A percentile compares a stretch with the other conserved stretches of the same genome.
These are phyloP conservation scores for Urosaurus nigricauda DNA, from an alignment of 2,797 vertebrate species.

Conservation along the genomic window DNA sequence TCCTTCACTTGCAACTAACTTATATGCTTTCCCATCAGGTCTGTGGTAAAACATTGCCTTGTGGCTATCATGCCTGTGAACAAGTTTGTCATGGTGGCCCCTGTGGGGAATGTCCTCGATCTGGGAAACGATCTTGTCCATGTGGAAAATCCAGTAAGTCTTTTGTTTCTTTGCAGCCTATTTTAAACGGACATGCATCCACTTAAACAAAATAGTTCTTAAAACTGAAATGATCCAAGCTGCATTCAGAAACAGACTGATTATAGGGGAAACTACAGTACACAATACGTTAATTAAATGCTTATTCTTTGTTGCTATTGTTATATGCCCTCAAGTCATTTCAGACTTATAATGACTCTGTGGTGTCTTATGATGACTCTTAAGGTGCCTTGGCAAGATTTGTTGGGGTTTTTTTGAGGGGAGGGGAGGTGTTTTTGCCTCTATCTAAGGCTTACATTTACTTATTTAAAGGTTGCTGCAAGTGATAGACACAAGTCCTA, in stretches of 20 bases:
- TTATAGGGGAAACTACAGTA: not conserved
- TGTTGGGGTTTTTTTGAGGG: too few species aligned
- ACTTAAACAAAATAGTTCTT: not conserved
- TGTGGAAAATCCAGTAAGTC: conserved; percentile 91
- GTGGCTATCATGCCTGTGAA: conserved; percentile 94
- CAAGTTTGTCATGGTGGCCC: conserved; percentile 85
- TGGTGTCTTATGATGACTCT: too few species aligned
- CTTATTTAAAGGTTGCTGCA: not conserved
- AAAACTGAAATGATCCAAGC: not conserved
- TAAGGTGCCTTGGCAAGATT: too few species aligned
- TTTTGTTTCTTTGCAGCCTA: not conserved
- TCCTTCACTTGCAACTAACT: conserved; percentile 32
- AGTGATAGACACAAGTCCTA: not conserved
- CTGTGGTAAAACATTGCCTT: conserved; percentile 86
- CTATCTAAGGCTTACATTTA: too few species aligned
- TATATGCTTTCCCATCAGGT: too few species aligned
- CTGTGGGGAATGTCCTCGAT: conserved; percentile 93
- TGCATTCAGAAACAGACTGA: not conserved
- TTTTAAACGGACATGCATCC: not conserved
- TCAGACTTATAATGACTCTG: too few species aligned
- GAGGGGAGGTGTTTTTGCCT: too few species aligned
- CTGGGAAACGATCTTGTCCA: conserved; percentile 90
- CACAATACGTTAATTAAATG: not conserved
- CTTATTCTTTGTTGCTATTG: not conserved
- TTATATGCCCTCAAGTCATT: too few species aligned